Percentiles rank a stretch among this genome's conserved stretches.
Conservation (phyloP, 2,888 invertebrate species). For the Pollenia griseotomentosa region DNA sequence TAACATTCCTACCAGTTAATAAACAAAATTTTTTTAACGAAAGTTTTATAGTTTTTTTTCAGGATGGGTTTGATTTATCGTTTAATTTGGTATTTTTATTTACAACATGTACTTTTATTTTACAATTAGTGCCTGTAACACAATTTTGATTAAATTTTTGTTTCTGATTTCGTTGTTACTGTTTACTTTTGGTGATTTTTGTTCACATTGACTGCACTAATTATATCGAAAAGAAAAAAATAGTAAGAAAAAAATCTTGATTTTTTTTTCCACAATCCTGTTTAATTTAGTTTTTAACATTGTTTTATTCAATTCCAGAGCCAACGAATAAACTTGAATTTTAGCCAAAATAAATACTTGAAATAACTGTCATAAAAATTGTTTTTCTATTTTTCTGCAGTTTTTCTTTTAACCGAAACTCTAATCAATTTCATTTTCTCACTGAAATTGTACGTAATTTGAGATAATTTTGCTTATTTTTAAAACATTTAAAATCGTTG, state of each 20-base stretch:
- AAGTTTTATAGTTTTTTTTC: no score
- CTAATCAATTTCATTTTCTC: constrained; percentile 14
- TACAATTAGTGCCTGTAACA: no score
- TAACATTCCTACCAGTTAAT: no score
- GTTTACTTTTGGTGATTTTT: neutral
- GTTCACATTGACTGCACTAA: constrained; percentile 14
- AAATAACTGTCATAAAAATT: constrained; percentile 48
- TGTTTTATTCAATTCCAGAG: constrained; percentile 29
- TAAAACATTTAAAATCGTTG: constrained; percentile 41
- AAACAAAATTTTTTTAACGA: no score
- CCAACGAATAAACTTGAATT: constrained; percentile 67
- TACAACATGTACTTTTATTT: no score
- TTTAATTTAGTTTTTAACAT: neutral
- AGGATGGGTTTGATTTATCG: no score
- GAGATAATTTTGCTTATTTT: constrained; percentile 34
- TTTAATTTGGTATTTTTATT: no score
- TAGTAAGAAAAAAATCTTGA: constrained; percentile 30
- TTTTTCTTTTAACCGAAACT: constrained; percentile 1
- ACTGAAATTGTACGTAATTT: constrained; percentile 20
- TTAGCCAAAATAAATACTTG: constrained; percentile 32
- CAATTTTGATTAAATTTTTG: neutral
- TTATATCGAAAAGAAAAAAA: neutral
- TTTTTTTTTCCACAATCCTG: constrained; percentile 3
- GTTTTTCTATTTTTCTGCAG: constrained; percentile 6
- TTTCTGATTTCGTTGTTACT: constrained; percentile 3